Evolutionary conservation across 2,888 invertebrate genomes (phyloP), one percentile per base, ranked within the genome.

Genomic region (Aromia moschata): DNA sequence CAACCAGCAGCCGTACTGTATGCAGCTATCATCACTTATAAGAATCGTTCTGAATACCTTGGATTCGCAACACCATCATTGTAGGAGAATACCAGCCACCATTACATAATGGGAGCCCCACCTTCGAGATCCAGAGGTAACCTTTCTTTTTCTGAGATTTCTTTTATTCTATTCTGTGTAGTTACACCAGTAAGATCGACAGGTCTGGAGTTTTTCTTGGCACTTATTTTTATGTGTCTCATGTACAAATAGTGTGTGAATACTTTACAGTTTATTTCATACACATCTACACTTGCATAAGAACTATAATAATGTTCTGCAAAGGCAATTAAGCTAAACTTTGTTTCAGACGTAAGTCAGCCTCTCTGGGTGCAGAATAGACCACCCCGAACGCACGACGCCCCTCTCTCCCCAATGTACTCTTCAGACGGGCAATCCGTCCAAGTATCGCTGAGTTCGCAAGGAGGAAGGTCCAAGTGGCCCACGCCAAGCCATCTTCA

Each of bases 31-130:
- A 75, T 86, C 91, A 0, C 83, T 97, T 64, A 90, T 98, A 51
- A 88, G 91, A 68, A 92, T 98, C 69, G 92, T 97, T 11, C 84
- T 98, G 58, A 96, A 95, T 80, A 96, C 97, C 0, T 83, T 99
- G 64, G 93, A 95, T 77, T 89, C 91, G 3, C 95, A 96, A 78
- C 91, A 94, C 77, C 98, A 98, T 81, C 90, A 90, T 61, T 98
- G 98, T 81, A 89, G 90, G 76, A 86, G 92, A 68, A 89, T 94
- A 60, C 93, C 93, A 41, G 90, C 92, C 5, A 88, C 89, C 1
- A 88, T 93, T n/a, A n/a, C 68, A 85, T 93, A 41, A 86, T 93
- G 81, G 89, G 91, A 77, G 88, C 87, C 55, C 87, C 88, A 40
- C 84, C 87, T 2, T 84, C 86, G 12, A 80, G 88, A 65, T 87